Base-by-base conservation (phyloP, 1,140 invertebrate genomes). In the Onthophagus taurus region DNA sequence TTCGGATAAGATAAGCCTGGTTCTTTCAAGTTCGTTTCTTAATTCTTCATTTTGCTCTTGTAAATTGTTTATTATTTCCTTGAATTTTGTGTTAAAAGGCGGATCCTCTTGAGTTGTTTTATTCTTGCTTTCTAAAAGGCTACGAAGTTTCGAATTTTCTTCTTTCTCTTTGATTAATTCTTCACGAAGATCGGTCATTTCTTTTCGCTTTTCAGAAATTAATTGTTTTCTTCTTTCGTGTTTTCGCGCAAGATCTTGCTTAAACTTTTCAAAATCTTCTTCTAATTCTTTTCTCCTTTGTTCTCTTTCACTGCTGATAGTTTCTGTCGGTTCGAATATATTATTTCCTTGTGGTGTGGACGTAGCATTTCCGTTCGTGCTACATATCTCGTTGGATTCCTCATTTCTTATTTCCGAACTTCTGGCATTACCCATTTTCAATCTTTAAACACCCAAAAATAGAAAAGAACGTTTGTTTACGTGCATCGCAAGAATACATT, bases 171-270 rank as follows among this genome's bases (percentile, higher is more conserved):
- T 57, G 33, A 66, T 55, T 51, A 80, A 53, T 49, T 74, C 66
- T 26, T 70, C 59, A 30, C 73, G 70, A 26, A 79, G 55, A 18
- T 63, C 64, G 26, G 64, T 51, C 45, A 79, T 72, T 51, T 80
- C 75, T 13, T 68, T 65, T 42, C 70, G 70, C 47, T 76, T 69
- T 43, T 75, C 65, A 18, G 66, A 65, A 6, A 79, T 64, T 33
- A 77, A 71, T 48, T 69, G 66, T 54, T 63, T 71, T 49, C 77
- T 67, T 53, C 69, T 70, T 59, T 74, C 65, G 26, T 75, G 67
- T 58, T 76, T 78, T 6, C 66, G 52, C 13, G 60, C 66, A 23
- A 79, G 55, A 52, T 78, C 68, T 49, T 71, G 70, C 44, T 64
- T 69, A 47, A 80, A 79, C 44, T 76, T 70, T 34, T 69, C 65